Percentiles rank a stretch among this genome's conserved stretches.
Conservation (phyloP, 2,888 invertebrate species). For the Xestoiulus laeticollis region DNA sequence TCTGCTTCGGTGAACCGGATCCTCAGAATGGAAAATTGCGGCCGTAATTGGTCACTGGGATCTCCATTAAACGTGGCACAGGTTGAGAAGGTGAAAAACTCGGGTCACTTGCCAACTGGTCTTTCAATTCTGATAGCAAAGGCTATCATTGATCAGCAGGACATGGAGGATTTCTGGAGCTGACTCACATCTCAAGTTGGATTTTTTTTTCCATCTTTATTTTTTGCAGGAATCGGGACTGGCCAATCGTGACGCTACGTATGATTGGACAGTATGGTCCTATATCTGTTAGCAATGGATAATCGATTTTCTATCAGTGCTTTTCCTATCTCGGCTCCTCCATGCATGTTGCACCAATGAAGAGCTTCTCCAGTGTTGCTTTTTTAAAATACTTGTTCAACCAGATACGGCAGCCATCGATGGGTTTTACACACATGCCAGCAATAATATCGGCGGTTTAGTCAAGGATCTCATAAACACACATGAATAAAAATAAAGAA, state of each 20-base stretch:
- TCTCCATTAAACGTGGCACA: slow-evolving; percentile 5
- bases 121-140: background rate
- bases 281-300: background rate
- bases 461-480: background rate
- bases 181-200: background rate
- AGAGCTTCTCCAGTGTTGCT: background rate
- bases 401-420: background rate
- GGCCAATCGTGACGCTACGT: background rate
- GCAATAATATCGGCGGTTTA: background rate
- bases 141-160: background rate
- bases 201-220: background rate
- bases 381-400: background rate
- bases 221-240: background rate
- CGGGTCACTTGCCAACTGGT: background rate
- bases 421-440: background rate
- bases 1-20: background rate
- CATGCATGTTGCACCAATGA: background rate
- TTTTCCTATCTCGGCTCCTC: background rate
- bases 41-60: background rate
- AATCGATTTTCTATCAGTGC: slow-evolving; percentile 38
- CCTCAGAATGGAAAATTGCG: background rate
- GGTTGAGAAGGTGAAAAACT: background rate
- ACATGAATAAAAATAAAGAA: background rate
- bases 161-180: background rate
- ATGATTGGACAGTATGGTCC: background rate